phyloP scores from a whole-genome alignment of 1,140 invertebrate genomes.

The Drosophila prosaltans region DNA sequence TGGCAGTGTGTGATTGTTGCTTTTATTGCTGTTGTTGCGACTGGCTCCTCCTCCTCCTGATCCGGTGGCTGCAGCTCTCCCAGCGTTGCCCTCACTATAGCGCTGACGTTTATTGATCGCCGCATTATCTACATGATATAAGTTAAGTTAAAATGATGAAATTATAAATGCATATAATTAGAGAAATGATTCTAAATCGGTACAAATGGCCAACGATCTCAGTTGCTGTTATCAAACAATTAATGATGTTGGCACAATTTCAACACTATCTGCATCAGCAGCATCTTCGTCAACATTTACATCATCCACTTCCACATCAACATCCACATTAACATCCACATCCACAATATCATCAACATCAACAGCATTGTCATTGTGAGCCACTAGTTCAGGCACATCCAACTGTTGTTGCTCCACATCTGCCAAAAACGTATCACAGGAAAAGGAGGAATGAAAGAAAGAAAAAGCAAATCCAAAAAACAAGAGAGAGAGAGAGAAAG shows the following conservation, averaged over 20 bases:
- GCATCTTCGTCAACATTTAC: conserved; percentile 38
- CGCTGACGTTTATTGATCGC: conserved; percentile 58
- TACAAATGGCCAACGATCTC: conserved; percentile 41
- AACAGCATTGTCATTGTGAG: conserved; percentile 53
- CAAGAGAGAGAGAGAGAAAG: conserved; percentile 49
- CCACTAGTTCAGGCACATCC: conserved; percentile 55
- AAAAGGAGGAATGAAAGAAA: conserved; percentile 14
- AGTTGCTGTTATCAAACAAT: conserved; percentile 47
- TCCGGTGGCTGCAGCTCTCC: conserved; percentile 24
- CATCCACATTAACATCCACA: conserved; percentile 50
- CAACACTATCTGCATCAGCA: conserved; percentile 36
- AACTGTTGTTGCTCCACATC: conserved; percentile 76
- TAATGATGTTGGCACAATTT: conserved; percentile 43
- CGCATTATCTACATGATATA: conserved; percentile 41
- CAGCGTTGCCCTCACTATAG: conserved; percentile 54
- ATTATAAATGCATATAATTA: conserved; percentile 15
- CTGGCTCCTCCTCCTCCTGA: conserved; percentile 37
- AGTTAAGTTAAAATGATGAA: conserved; percentile 28
- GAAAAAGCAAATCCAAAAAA: conserved; percentile 37
- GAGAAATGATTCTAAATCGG: conserved; percentile 18
- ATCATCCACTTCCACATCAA: conserved; percentile 45
- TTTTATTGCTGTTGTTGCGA: conserved; percentile 76
- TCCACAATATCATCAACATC: conserved; percentile 45
- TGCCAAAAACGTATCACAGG: conserved; percentile 26
- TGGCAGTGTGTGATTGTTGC: conserved; percentile 76